Conservation (phyloP, 53 echinoderm and acorn worm genomes). For the Arbacia lixula region DNA sequence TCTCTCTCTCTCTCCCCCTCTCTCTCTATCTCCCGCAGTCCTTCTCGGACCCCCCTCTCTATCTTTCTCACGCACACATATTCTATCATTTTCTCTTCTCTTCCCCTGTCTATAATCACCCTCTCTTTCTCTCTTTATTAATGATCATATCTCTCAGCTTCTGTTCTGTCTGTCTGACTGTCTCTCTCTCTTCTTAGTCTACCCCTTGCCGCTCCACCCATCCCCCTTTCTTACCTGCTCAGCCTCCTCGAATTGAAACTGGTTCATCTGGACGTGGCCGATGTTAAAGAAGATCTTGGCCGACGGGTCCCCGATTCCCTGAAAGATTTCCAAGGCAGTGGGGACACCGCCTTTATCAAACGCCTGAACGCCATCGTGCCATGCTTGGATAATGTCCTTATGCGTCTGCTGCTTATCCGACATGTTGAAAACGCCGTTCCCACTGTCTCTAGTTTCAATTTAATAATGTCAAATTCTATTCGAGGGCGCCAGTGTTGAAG, state of each 20-base stretch:
- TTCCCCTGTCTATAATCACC: too few relatives aligned
- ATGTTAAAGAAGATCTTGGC: conserved; percentile 95
- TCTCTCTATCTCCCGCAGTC: neutral
- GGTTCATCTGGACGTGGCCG: conserved; percentile 61
- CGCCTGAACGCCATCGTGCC: conserved; percentile 78
- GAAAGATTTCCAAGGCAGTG: conserved; percentile 71
- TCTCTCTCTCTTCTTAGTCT: neutral
- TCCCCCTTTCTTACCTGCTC: conserved; percentile 21
- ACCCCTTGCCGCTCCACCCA: neutral
- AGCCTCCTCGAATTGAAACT: conserved; percentile 32
- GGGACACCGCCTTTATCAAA: conserved; percentile 67
- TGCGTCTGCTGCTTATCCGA: conserved; percentile 59
- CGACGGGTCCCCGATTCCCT: conserved; percentile 81
- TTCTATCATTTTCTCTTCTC: neutral
- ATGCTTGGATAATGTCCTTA: conserved; percentile 74
- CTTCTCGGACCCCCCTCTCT: neutral
- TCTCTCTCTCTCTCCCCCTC: neutral
- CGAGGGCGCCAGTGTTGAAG: too few relatives aligned
- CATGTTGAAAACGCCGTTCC: too few relatives aligned
- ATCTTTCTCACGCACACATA: neutral
- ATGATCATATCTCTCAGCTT: too few relatives aligned
- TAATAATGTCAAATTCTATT: too few relatives aligned
- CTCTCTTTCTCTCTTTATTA: too few relatives aligned
- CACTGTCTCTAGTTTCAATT: too few relatives aligned
- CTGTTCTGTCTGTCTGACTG: too few relatives aligned